Percentiles rank a stretch among this genome's conserved stretches.
Evolutionary conservation across 1,140 invertebrate genomes (phyloP).

Genomic region (Muscidifurax raptorellus): DNA sequence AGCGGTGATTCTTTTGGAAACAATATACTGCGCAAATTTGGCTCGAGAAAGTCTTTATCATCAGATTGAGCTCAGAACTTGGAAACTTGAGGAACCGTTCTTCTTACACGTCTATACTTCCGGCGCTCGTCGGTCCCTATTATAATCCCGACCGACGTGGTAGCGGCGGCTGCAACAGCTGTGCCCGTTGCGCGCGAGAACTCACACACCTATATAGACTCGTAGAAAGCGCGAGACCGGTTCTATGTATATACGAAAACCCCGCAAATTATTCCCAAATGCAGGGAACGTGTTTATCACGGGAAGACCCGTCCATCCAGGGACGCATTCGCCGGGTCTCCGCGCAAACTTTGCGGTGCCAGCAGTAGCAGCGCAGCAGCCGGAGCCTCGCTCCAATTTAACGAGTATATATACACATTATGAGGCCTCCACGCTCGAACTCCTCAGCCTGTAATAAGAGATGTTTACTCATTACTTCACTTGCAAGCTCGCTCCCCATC

Average conservation of each 20-base stretch:
- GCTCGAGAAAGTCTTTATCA: neutral
- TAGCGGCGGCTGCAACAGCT: neutral
- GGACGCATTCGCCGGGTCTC: constrained; percentile 18
- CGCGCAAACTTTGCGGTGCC: constrained; percentile 27
- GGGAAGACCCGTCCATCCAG: neutral
- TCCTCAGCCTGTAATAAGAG: constrained; percentile 41
- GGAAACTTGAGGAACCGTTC: neutral
- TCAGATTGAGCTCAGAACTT: neutral
- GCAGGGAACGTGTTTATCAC: constrained; percentile 42
- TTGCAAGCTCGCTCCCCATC: neutral
- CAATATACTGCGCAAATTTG: neutral
- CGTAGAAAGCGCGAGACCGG: neutral
- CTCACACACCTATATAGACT: neutral
- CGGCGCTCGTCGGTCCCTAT: neutral
- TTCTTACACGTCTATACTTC: constrained; percentile 12
- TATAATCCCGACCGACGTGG: neutral
- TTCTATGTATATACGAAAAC: neutral
- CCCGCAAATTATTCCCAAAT: constrained; percentile 48
- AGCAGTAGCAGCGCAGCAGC: neutral
- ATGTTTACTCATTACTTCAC: constrained; percentile 46
- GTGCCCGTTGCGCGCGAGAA: neutral
- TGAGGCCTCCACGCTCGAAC: constrained; percentile 22
- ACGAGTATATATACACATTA: constrained; percentile 20
- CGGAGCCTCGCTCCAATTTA: constrained; percentile 9
- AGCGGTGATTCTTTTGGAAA: neutral